Evolutionary conservation across 1,140 invertebrate genomes (phyloP).

Genomic region (Sycophaga agraensis): DNA sequence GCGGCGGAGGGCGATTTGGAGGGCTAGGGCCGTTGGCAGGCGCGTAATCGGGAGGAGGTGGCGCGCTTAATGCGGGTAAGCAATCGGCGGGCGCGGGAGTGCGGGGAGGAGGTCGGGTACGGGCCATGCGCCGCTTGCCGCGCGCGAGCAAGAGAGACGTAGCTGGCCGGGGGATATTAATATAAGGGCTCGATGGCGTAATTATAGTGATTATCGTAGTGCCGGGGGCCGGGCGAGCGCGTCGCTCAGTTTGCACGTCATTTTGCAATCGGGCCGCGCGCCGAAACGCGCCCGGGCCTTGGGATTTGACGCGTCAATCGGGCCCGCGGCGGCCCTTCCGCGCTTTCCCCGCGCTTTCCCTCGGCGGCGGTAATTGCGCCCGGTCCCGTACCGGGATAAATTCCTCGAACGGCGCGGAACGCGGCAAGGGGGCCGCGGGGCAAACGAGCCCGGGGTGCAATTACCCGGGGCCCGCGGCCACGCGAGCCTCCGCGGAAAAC

Average conservation of each 20-base stretch:
- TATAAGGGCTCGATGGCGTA: constrained; percentile 58
- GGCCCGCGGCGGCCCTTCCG: constrained; percentile 7
- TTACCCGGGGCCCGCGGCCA: neutral
- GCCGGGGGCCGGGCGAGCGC: constrained; percentile 57
- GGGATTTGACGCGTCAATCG: constrained; percentile 12
- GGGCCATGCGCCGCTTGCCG: too few species aligned
- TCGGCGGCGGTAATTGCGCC: neutral
- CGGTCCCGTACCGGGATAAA: too few species aligned
- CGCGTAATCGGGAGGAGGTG: constrained; percentile 17
- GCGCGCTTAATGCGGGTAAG: constrained; percentile 6
- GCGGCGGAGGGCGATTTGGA: too few species aligned
- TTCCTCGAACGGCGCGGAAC: neutral
- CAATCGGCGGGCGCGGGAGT: neutral
- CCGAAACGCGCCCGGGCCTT: constrained; percentile 5
- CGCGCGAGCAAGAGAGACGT: constrained; percentile 47
- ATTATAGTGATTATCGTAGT: constrained; percentile 60
- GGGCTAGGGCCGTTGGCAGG: neutral
- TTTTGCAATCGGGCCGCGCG: constrained; percentile 49
- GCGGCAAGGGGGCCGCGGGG: neutral
- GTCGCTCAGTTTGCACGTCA: constrained; percentile 59
- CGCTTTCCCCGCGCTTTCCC: constrained; percentile 31
- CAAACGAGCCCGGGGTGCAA: too few species aligned
- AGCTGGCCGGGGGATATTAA: constrained; percentile 57
- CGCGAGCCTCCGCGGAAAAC: neutral
- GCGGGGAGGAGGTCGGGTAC: constrained; percentile 16